Evolutionary conservation across 2,888 invertebrate genomes (phyloP).

Genomic region (Nomada hirtipes): DNA sequence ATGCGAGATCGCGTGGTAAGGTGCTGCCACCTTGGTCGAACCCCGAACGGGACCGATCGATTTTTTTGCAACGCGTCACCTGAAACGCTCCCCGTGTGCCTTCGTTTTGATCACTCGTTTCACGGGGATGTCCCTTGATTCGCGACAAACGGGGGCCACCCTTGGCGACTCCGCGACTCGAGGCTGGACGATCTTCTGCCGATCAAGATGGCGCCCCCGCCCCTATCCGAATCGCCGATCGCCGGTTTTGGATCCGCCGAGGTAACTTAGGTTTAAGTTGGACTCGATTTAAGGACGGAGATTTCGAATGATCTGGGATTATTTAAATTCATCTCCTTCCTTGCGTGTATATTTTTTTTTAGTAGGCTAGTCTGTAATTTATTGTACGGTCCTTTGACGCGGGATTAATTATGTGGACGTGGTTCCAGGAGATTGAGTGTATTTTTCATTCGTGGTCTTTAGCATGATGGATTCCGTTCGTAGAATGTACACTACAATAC

Average conservation of each 20-base stretch:
- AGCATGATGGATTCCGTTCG: too few species aligned
- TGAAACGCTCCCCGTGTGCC: slow-evolving; percentile 14
- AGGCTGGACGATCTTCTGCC: neutral
- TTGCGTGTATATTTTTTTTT: neutral
- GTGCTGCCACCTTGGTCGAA: slow-evolving; percentile 81
- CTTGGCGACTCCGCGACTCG: slow-evolving; percentile 11
- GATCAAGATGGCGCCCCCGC: neutral
- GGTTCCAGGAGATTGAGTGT: too few species aligned
- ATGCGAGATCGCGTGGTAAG: slow-evolving; percentile 77
- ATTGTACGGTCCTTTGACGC: too few species aligned
- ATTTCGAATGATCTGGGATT: neutral
- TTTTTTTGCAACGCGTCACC: slow-evolving; percentile 37
- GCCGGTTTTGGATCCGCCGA: neutral
- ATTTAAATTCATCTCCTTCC: neutral
- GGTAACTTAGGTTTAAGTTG: slow-evolving; percentile 33
- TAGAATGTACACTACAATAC: too few species aligned
- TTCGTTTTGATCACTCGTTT: slow-evolving; percentile 21
- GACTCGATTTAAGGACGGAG: neutral
- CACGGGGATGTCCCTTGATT: slow-evolving; percentile 9
- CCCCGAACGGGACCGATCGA: slow-evolving; percentile 79
- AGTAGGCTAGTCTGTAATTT: too few species aligned
- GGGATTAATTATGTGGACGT: too few species aligned
- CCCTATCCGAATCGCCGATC: neutral
- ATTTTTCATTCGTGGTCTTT: too few species aligned
- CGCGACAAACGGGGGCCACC: slow-evolving; percentile 7